These are phyloP conservation scores for Metacarcinus magister DNA, from an alignment of 2,888 invertebrate species.

Conservation along the genomic window DNA sequence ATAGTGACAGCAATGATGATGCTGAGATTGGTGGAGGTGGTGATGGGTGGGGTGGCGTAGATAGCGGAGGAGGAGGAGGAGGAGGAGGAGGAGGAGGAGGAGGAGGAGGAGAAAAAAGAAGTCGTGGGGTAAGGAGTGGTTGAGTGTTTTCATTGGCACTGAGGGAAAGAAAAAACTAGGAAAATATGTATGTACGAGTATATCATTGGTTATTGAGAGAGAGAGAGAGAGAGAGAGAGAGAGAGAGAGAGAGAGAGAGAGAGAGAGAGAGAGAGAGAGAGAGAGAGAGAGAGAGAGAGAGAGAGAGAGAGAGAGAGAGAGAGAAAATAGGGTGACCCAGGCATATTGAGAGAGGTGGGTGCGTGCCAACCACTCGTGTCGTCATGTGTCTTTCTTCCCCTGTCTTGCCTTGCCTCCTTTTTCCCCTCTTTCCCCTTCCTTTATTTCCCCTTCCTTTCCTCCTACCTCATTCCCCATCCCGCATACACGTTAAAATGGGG, in stretches of 20 bases:
- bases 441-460: background rate
- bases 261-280: background rate
- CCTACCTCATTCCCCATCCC: background rate
- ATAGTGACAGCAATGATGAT: background rate
- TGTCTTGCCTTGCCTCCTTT: background rate
- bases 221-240: constrained; percentile 26
- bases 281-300: no score
- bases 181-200: background rate
- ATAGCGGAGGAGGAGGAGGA: background rate
- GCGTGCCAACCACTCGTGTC: background rate
- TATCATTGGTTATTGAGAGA: background rate
- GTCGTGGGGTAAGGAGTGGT: background rate
- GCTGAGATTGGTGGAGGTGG: background rate
- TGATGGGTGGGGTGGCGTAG: background rate
- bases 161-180: background rate
- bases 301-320: background rate
- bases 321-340: background rate
- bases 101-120: background rate
- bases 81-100: background rate
- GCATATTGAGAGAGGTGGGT: constrained; percentile 21
- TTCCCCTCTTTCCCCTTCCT: background rate
- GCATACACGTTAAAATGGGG: background rate
- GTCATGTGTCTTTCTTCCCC: background rate
- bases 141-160: background rate
- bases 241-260: constrained; percentile 7